Evolutionary conservation across 2,888 invertebrate species (phyloP).

Genomic region (Apamea epomidion): DNA sequence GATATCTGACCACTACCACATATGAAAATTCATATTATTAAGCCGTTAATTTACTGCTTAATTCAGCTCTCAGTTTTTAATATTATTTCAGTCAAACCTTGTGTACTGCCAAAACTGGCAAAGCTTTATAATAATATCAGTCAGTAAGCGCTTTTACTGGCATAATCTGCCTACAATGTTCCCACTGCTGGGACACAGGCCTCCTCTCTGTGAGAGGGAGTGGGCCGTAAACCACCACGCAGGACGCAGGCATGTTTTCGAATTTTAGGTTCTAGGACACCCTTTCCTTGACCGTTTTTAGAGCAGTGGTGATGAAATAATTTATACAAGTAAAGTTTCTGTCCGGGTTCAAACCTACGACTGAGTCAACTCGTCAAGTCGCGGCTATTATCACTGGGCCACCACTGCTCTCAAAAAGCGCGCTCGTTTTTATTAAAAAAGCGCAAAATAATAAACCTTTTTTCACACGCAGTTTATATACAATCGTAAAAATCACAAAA

Average conservation of each 20-base stretch:
- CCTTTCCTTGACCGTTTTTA: no score
- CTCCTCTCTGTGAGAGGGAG: neutral
- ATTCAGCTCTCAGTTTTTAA: neutral
- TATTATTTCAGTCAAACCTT: neutral
- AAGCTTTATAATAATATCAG: neutral
- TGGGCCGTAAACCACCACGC: neutral
- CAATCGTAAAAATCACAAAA: neutral
- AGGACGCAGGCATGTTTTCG: no score
- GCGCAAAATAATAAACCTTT: neutral
- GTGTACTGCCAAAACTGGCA: neutral
- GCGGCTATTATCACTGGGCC: no score
- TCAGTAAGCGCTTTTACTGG: no score
- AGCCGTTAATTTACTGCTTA: neutral
- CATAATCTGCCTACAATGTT: neutral
- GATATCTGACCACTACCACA: neutral
- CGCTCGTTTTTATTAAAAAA: neutral
- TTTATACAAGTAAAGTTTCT: no score
- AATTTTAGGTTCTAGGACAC: no score
- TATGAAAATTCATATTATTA: neutral
- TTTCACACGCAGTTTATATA: neutral
- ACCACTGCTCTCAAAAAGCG: no score
- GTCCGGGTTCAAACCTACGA: no score
- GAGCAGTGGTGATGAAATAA: no score
- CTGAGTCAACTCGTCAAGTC: no score
- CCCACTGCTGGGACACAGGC: neutral